Evolutionary conservation across 2,113 vertebrate genomes (phyloP).

Genomic region (Seriola quinqueradiata): DNA sequence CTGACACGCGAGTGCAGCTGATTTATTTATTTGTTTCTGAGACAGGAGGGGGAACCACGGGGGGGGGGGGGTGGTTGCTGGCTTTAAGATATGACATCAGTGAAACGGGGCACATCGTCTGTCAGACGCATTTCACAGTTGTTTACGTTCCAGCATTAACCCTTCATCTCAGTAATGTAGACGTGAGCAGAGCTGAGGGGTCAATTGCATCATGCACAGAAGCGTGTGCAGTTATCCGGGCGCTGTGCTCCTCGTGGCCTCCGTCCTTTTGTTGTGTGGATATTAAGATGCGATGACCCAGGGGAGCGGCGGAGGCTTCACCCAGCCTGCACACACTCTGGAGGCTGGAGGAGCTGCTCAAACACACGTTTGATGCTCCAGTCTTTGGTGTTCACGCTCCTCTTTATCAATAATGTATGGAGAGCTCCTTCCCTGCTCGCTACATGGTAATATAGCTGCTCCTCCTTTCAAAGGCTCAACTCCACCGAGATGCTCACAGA

Average conservation of each 20-base stretch:
- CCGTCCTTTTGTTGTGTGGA: neutral
- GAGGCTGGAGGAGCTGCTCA: constrained; percentile 11
- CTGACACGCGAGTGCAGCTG: no score
- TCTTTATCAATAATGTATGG: constrained; percentile 56
- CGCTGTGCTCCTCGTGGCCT: neutral
- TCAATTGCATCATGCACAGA: neutral
- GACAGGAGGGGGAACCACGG: no score
- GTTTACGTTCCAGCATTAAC: no score
- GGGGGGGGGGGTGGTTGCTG: no score
- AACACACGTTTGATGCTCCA: constrained; percentile 32
- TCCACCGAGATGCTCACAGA: neutral
- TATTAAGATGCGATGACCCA: neutral
- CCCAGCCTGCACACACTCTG: neutral
- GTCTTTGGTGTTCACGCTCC: constrained; percentile 36
- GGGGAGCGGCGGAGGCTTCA: neutral
- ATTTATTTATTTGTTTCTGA: no score
- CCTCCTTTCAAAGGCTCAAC: constrained; percentile 39
- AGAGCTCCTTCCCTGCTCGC: constrained; percentile 14
- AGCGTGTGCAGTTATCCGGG: neutral
- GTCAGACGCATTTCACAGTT: no score
- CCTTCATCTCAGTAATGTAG: no score
- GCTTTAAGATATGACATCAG: no score
- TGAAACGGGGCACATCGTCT: no score
- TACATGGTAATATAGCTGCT: constrained; percentile 12
- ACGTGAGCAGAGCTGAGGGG: no score